phyloP scores from a whole-genome alignment of 1,140 invertebrate genomes.

The Trichonephila inaurata region DNA sequence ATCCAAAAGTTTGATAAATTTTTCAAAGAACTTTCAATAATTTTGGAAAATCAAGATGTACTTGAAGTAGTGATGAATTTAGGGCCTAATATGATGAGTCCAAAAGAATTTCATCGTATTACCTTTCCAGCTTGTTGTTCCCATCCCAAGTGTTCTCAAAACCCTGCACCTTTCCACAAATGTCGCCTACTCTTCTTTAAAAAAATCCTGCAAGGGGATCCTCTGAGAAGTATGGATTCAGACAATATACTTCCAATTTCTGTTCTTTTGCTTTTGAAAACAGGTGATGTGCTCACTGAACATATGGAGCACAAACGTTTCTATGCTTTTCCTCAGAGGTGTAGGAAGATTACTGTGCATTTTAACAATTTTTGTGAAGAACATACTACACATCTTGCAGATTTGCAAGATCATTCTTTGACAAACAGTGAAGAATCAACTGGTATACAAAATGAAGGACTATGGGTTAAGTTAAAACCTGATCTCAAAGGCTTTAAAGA shows the following conservation, averaged over 20 bases:
- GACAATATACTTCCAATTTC: slow-evolving; percentile 40
- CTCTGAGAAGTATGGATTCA: neutral
- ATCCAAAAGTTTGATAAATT: slow-evolving; percentile 51
- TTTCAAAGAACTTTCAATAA: slow-evolving; percentile 13
- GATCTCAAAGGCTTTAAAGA: slow-evolving; percentile 68
- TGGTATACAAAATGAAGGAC: neutral
- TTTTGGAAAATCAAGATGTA: slow-evolving; percentile 50
- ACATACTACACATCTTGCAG: neutral
- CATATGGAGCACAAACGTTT: slow-evolving; percentile 60
- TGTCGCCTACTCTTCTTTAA: slow-evolving; percentile 36
- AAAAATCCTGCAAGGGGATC: neutral
- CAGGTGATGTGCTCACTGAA: slow-evolving; percentile 6
- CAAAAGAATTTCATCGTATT: slow-evolving; percentile 64
- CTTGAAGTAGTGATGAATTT: slow-evolving; percentile 66
- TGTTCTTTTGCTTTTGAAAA: slow-evolving; percentile 35
- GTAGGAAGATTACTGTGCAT: neutral
- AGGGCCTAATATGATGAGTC: slow-evolving; percentile 62
- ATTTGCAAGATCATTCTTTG: neutral
- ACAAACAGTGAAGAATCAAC: neutral
- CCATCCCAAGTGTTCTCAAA: neutral
- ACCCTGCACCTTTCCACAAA: neutral
- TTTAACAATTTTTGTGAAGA: neutral
- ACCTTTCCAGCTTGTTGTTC: neutral
- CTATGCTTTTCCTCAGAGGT: slow-evolving; percentile 32
- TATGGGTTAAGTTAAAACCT: slow-evolving; percentile 68